Percentiles rank a stretch among this genome's conserved stretches.
These are phyloP conservation scores for Drosophila pandora DNA, from an alignment of 1,140 invertebrate species.

Conservation along the genomic window DNA sequence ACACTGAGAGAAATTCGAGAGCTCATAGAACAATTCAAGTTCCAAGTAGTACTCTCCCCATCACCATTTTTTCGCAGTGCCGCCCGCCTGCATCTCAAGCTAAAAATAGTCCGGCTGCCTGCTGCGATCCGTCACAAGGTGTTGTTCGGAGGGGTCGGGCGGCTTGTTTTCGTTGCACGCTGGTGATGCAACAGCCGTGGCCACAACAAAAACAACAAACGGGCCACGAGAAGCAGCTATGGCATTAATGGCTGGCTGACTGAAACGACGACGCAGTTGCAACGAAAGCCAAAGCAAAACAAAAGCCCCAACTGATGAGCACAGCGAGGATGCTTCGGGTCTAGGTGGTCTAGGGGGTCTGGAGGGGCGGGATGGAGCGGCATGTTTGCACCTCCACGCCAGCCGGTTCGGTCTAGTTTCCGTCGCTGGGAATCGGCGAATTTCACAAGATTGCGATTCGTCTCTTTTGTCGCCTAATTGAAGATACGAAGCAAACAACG, in stretches of 20 bases:
- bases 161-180: conserved; percentile 38
- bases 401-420: conserved; percentile 53
- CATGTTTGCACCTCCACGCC: conserved; percentile 34
- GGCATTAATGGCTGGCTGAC: not conserved
- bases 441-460: conserved; percentile 71
- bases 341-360: conserved; percentile 8
- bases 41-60: not conserved
- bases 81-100: conserved; percentile 17
- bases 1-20: not conserved
- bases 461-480: conserved; percentile 54
- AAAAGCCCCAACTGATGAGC: conserved; percentile 49
- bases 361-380: conserved; percentile 1
- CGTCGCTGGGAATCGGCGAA: conserved; percentile 52
- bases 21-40: not conserved
- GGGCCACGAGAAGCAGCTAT: not conserved
- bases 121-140: conserved; percentile 43
- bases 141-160: conserved; percentile 8
- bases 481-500: conserved; percentile 20
- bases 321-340: conserved; percentile 11
- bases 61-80: not conserved
- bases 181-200: conserved; percentile 72
- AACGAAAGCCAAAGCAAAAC: conserved; percentile 70
- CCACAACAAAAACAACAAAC: conserved; percentile 31
- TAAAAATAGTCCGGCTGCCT: conserved; percentile 61
- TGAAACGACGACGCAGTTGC: conserved; percentile 60